These are phyloP conservation scores for Xiphorhynchus erythropygius DNA, from an alignment of 2,797 vertebrate genomes.

Conservation along the genomic window DNA sequence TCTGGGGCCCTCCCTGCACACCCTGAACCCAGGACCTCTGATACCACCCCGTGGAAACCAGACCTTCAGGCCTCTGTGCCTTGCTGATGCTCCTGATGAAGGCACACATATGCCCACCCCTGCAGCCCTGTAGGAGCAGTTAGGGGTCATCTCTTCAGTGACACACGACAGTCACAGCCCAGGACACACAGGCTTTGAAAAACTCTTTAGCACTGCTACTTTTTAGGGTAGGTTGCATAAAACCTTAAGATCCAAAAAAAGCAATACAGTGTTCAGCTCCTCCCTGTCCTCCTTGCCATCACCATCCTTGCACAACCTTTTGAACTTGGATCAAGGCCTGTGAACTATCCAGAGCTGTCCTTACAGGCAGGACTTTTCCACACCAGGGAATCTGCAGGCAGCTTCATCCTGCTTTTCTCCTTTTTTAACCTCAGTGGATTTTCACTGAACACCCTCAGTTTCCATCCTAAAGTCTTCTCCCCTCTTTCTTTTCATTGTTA, in stretches of 20 bases:
- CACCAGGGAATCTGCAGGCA: background rate
- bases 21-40: background rate
- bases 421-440: background rate
- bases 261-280: background rate
- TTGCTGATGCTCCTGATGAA: background rate
- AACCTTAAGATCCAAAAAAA: background rate
- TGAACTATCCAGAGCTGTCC: background rate
- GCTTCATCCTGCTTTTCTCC: background rate
- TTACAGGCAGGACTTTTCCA: background rate
- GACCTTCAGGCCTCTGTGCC: background rate
- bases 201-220: background rate
- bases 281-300: background rate
- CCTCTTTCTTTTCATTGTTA: background rate
- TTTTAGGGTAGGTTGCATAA: background rate
- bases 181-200: background rate
- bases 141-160: background rate
- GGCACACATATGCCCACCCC: background rate
- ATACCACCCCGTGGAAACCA: background rate
- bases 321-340: background rate
- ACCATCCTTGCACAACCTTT: background rate
- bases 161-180: background rate
- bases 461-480: background rate
- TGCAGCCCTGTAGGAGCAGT: background rate
- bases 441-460: background rate
- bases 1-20: background rate